These are phyloP conservation scores for Pyrochroa serraticornis DNA, from an alignment of 2,888 invertebrate species.

Conservation along the genomic window DNA sequence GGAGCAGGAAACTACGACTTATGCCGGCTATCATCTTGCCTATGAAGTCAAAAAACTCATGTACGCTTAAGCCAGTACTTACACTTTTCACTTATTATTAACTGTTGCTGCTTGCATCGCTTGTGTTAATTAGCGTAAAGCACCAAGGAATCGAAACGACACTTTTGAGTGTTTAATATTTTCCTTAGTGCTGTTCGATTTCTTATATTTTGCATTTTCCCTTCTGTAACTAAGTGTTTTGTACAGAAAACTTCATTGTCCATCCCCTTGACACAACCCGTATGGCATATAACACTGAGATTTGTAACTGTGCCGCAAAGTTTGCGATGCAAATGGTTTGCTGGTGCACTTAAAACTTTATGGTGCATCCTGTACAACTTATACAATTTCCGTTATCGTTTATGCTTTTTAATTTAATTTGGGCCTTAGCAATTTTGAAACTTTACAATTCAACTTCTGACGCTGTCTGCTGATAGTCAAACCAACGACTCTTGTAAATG, in stretches of 20 bases:
- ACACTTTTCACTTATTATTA: conserved; percentile 50
- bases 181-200: neutral
- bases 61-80: conserved; percentile 76
- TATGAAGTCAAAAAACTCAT: conserved; percentile 99
- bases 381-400: neutral
- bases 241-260: neutral
- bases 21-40: conserved; percentile 98
- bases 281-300: too few species aligned
- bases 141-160: neutral
- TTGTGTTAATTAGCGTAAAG: conserved; percentile 32
- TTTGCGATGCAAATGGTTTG: too few species aligned
- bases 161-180: neutral
- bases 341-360: too few species aligned
- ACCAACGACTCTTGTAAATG: conserved; percentile 36
- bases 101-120: conserved; percentile 48
- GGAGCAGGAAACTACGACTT: conserved; percentile 89
- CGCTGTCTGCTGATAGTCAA: conserved; percentile 51
- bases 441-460: conserved; percentile 24
- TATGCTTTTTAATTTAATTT: conserved; percentile 20
- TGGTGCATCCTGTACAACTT: neutral
- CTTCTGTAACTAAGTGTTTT: neutral
- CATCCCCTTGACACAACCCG: neutral
- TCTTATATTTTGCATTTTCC: neutral
- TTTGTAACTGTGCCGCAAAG: too few species aligned
- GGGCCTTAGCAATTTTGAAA: conserved; percentile 16